Conservation (phyloP, 2,888 invertebrate genomes). For the Mechanitis mazaeus region DNA sequence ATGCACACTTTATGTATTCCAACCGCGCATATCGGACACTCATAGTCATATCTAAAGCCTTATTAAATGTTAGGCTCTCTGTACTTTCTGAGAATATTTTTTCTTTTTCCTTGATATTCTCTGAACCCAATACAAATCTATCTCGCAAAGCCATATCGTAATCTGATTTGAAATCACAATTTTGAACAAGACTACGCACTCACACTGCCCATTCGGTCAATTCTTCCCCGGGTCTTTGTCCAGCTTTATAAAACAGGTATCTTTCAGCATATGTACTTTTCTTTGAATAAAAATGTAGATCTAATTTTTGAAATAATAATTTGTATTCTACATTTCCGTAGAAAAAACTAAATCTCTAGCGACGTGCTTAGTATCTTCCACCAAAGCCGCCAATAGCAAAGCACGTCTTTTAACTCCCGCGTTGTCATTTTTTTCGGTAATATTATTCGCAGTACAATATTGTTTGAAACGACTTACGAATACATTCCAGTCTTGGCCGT, state of each 20-base stretch:
- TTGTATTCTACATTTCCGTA: not conserved
- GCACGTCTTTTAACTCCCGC: too few species aligned
- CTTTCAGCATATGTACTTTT: too few species aligned
- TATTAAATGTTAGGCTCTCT: conserved; percentile 6
- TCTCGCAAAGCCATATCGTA: conserved; percentile 23
- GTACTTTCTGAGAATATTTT: conserved; percentile 15
- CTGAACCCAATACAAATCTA: conserved; percentile 28
- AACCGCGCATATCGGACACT: conserved; percentile 12
- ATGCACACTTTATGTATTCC: conserved; percentile 13
- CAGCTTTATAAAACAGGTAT: too few species aligned
- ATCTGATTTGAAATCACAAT: not conserved
- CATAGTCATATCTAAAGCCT: conserved; percentile 27
- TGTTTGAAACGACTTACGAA: conserved; percentile 12
- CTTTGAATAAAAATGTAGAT: too few species aligned
- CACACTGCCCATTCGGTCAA: too few species aligned
- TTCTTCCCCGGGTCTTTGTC: conserved; percentile 2
- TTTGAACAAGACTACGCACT: too few species aligned
- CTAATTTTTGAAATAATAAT: too few species aligned
- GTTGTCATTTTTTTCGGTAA: conserved; percentile 4
- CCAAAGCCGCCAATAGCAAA: not conserved
- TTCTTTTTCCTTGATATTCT: conserved; percentile 25
- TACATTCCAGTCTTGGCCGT: conserved; percentile 4
- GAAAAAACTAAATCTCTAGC: too few species aligned
- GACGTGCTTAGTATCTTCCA: not conserved
- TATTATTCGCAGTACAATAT: conserved; percentile 9